Evolutionary conservation across 1,140 invertebrate genomes (phyloP), one percentile per base, ranked within the genome.

Genomic region (Ephestia elutella): DNA sequence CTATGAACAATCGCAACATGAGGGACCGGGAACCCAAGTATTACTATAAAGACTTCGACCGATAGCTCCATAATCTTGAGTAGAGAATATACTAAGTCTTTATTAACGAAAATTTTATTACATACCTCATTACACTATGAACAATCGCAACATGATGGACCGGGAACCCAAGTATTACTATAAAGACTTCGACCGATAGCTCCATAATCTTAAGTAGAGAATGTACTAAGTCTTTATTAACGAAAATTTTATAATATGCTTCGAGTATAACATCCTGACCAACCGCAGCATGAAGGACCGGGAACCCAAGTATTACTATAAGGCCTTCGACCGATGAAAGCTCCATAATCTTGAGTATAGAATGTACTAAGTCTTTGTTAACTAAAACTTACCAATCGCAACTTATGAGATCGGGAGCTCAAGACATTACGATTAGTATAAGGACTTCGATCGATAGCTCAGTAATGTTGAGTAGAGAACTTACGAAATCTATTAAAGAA

Each of bases 231-330:
- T n/a, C n/a, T n/a, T n/a, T n/a, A n/a, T n/a, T n/a, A n/a, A 28
- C 25, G 25, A 28, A 28, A 28, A 28, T 5, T n/a, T n/a, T n/a
- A n/a, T n/a, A n/a, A n/a, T n/a, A n/a, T n/a, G n/a, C n/a, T n/a
- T n/a, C 38, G 15, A 44, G 38, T 44, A 44, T 10, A 44, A 44
- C 38, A 44, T 13, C 13, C 10, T 44, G 38, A 44, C 38, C 2
- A 79, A 79, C 67, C 50, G 13, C 50, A 53, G 21, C 50, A n/a
- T 53, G 19, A 25, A 20, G 13, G 19, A 20, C 5, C 7, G 19
- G 13, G 50, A 25, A 15, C 21, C 50, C 7, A 53, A 53, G n/a
- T 25, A 53, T n/a, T 53, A 53, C 20, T 53, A 53, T 20, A 20
- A 53, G 11, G 50, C 28, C 21, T 53, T 53, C n/a, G 50, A 53